phyloP scores from a whole-genome alignment of 2,888 invertebrate genomes.

The Ormyrus thymus region DNA sequence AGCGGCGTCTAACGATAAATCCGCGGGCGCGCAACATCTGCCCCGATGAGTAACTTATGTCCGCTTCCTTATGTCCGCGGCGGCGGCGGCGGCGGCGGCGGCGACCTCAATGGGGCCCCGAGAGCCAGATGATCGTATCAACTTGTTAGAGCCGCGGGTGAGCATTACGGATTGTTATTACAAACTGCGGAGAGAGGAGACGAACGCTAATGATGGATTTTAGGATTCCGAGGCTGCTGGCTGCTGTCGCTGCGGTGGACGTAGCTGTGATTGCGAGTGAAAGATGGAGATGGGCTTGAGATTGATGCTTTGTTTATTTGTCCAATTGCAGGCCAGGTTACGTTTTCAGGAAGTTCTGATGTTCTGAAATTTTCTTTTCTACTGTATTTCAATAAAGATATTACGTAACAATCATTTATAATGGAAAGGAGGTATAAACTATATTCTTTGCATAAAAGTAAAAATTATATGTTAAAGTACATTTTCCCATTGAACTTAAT shows the following conservation, averaged over 20 bases:
- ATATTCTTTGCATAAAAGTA: too few species aligned
- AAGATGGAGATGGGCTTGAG: background rate
- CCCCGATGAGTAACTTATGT: slow-evolving; percentile 64
- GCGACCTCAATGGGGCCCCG: slow-evolving; percentile 35
- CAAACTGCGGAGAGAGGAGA: background rate
- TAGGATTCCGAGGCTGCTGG: background rate
- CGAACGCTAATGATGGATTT: background rate
- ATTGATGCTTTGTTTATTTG: too few species aligned
- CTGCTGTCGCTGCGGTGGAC: background rate
- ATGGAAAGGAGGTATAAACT: too few species aligned
- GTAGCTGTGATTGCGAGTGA: background rate
- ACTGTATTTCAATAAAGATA: too few species aligned
- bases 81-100: background rate
- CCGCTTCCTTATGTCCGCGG: too few species aligned
- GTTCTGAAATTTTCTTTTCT: too few species aligned
- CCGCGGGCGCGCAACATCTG: slow-evolving; percentile 62
- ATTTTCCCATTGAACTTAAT: too few species aligned
- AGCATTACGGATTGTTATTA: slow-evolving; percentile 34
- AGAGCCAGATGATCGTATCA: slow-evolving; percentile 38
- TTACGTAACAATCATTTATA: too few species aligned
- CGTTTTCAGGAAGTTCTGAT: too few species aligned
- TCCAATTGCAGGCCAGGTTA: too few species aligned
- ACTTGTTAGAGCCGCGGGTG: slow-evolving; percentile 29
- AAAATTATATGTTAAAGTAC: too few species aligned
- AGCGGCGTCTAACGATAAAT: slow-evolving; percentile 66